A percentile compares a stretch with the other conserved stretches of the same genome.
These are phyloP conservation scores for Holothuria scabra DNA, from an alignment of 53 echinoderm and acorn worm genomes.

Conservation along the genomic window DNA sequence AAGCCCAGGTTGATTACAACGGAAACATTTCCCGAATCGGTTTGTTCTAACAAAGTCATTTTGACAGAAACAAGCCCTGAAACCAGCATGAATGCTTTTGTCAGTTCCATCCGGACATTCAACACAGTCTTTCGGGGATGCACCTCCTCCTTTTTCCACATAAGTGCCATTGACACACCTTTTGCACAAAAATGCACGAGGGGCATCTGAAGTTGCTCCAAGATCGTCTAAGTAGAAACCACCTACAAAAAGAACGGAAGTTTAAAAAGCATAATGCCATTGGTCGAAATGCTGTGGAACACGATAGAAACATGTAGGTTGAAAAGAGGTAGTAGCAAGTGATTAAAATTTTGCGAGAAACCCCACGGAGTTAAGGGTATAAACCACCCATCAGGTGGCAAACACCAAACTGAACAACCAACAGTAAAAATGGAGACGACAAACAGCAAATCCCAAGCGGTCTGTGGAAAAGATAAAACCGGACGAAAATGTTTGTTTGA, in stretches of 20 bases:
- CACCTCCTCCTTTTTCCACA: constrained; percentile 44
- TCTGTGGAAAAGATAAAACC: too few relatives aligned
- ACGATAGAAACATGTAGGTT: too few relatives aligned
- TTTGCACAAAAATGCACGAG: background rate
- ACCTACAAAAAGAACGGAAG: background rate
- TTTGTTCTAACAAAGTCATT: constrained; percentile 41
- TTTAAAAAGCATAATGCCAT: too few relatives aligned
- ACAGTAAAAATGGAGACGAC: too few relatives aligned
- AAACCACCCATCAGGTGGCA: too few relatives aligned
- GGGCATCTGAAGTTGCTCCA: background rate
- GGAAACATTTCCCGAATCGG: constrained; percentile 53
- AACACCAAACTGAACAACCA: too few relatives aligned
- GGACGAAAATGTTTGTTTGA: too few relatives aligned
- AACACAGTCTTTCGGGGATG: constrained; percentile 43
- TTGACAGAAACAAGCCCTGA: constrained; percentile 61
- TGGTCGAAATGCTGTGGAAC: too few relatives aligned
- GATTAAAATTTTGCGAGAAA: too few relatives aligned
- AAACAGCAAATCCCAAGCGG: too few relatives aligned
- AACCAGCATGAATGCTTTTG: constrained; percentile 59
- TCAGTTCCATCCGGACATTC: constrained; percentile 69
- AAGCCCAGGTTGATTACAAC: constrained; percentile 42
- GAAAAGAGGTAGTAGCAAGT: too few relatives aligned
- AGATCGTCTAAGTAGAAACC: constrained; percentile 20
- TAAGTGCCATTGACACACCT: constrained; percentile 62
- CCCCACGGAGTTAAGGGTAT: too few relatives aligned